Percentiles rank a stretch among this genome's conserved stretches.
These are phyloP conservation scores for Eonycteris spelaea DNA, from an alignment of 2,113 vertebrate species.

Conservation along the genomic window DNA sequence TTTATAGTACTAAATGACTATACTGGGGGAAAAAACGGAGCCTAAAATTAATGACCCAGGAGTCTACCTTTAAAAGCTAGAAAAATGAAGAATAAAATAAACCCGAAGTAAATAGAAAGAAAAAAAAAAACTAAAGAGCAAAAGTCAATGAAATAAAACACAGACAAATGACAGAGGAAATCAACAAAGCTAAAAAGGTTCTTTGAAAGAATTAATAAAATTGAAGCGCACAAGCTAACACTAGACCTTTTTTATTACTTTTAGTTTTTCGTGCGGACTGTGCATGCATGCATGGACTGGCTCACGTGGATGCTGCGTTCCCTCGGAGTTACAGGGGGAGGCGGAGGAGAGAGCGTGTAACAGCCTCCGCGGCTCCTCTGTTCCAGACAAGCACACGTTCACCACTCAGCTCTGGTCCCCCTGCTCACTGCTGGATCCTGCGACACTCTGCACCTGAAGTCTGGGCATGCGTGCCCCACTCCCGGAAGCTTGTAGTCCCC, in stretches of 20 bases:
- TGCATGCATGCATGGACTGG: background rate
- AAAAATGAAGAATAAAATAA: background rate
- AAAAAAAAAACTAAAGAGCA: background rate
- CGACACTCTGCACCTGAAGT: slow-evolving; percentile 96
- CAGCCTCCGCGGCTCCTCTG: rapidly evolving
- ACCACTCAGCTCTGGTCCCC: rapidly evolving
- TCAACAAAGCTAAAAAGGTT: background rate
- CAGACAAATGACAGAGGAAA: background rate
- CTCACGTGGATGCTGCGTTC: background rate
- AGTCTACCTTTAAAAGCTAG: background rate
- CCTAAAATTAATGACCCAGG: background rate
- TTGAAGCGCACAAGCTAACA: background rate
- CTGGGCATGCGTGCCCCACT: slow-evolving; percentile 93
- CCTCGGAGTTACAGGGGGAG: rapidly evolving
- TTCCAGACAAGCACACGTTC: rapidly evolving
- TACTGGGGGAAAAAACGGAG: rapidly evolving
- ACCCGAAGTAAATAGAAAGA: background rate
- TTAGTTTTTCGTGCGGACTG: background rate
- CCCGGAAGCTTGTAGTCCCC: slow-evolving; percentile 94
- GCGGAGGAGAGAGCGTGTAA: rapidly evolving
- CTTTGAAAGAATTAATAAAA: background rate
- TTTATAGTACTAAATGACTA: background rate
- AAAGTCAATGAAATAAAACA: background rate
- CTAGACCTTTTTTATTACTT: background rate
- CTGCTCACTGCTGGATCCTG: slow-evolving; percentile 92